Percentiles rank a stretch among this genome's conserved stretches.
Conservation (phyloP, 2,797 vertebrate genomes). For the Schizopygopsis pylzovi region DNA sequence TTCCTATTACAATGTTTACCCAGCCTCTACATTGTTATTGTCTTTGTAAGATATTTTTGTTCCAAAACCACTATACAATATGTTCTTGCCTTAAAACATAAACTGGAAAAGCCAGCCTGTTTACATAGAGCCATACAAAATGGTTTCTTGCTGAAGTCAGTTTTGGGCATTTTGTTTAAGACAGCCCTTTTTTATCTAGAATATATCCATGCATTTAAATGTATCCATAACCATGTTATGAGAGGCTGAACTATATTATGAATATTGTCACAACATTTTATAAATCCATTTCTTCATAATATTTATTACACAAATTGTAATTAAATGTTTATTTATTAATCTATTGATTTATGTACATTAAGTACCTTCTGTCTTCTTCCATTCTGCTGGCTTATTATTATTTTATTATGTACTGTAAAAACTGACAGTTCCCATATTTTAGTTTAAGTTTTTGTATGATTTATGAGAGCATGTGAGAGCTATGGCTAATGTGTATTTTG, state of each 20-base stretch:
- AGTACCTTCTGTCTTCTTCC: not conserved
- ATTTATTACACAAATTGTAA: not conserved
- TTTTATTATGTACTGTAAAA: not conserved
- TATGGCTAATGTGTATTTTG: slow-evolving; percentile 42
- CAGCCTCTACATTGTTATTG: not conserved
- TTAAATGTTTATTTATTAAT: not conserved
- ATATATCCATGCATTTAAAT: not conserved
- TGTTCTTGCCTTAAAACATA: not conserved
- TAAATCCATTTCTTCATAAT: not conserved
- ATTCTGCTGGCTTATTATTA: not conserved
- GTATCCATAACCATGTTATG: not conserved
- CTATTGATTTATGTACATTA: not conserved
- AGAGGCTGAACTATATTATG: not conserved
- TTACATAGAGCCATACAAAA: slow-evolving; percentile 1
- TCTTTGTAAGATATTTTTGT: not conserved
- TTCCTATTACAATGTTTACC: not conserved
- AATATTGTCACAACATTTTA: not conserved
- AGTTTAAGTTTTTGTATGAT: no score
- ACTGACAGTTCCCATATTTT: not conserved
- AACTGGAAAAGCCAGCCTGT: not conserved
- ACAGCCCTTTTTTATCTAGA: not conserved
- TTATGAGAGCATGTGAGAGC: not conserved
- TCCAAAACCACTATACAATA: not conserved
- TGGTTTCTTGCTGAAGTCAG: not conserved
- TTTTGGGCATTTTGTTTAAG: no score